These are phyloP conservation scores for human DNA, from an alignment of 2,113 vertebrate species.

Conservation along the genomic window GRCh38 chr12:70775001-70775500, in stretches of 20 bases:
- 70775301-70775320: not conserved
- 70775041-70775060: constrained; percentile 9
- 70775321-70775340: not conserved
- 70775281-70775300: not conserved
- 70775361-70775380: not conserved
- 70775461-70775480: not conserved
- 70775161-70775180: not conserved
- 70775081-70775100: constrained; percentile 1
- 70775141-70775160: not conserved
- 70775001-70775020: not conserved
- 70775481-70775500: not conserved
- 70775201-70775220: constrained; percentile 24
- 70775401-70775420: not conserved
- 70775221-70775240: not conserved
- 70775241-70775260: not conserved
- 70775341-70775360: not conserved
- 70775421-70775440: not conserved
- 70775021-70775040: constrained; percentile 44
- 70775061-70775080: constrained; percentile 52
- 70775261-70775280: not conserved
- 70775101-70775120: not conserved
- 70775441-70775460: not conserved
- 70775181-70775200: not conserved
- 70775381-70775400: not conserved
- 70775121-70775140: not conserved